Base-by-base conservation (phyloP, 2,797 vertebrate genomes). In the Meriones psammophilus region DNA sequence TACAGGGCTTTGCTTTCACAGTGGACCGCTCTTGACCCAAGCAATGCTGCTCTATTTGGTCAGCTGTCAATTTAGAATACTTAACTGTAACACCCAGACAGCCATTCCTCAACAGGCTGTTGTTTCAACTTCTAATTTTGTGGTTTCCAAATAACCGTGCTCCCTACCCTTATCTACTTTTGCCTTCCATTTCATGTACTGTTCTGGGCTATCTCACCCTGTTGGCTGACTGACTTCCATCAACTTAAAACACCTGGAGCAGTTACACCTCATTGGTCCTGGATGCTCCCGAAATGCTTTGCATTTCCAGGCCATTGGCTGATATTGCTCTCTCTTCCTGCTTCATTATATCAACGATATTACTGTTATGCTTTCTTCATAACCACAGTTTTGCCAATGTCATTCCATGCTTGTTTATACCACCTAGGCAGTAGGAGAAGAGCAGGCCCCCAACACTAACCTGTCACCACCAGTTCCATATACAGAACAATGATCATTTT, bases 251-350 rank as follows among this genome's bases (percentile, higher is more conserved):
- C 30, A 74, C 91, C 91, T 28, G 4, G 8, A 94, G 71, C 74
- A 77, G 95, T 90, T 91, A 94, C 87, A 97, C 91, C 69, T 96
- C 91, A 64, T 69, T 85, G 95, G 83, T 39, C 39, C n/a, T 46
- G 74, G 81, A 42, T 58, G 58, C 54, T 80, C 69, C 89, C 93
- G 87, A 93, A 94, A 87, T 80, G 88, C 80, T 91, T 77, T 58
- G 58, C 74, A 85, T 92, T 95, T 96, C 91, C 78, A 87, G 79
- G 89, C 89, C 89, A 71, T 77, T 95, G 89, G 76, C 4, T 80
- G 33, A 71, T 58, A 66, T 24, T 54, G 60, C 39, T 73, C 20
- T 64, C 18, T 79, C 10, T 50, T 50, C 5, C 36, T 30, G 56
- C 74, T 94, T 94, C 91, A 86, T 87, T 79, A 84, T 89, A 71